Conservation (phyloP, 2,888 invertebrate species). For the Pristionchus entomophagus region DNA sequence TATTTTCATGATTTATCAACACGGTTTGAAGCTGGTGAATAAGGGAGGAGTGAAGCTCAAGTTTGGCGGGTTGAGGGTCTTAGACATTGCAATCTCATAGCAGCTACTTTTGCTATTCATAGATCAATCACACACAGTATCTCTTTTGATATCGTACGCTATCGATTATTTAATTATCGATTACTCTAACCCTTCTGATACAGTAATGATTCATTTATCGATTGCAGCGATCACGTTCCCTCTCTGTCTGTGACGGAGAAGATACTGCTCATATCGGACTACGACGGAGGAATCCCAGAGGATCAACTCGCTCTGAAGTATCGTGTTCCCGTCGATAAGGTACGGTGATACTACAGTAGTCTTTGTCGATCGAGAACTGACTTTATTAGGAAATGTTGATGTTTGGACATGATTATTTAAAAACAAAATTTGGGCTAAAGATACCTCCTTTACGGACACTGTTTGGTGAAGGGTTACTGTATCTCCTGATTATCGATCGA, state of each 20-base stretch:
- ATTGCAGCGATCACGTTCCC: conserved; percentile 29
- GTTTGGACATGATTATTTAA: too few relatives aligned
- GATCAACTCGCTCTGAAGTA: conserved; percentile 39
- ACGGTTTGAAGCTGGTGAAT: not conserved
- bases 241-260: conserved; percentile 41
- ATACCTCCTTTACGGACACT: not conserved
- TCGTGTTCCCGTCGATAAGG: not conserved
- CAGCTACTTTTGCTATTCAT: too few relatives aligned
- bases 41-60: not conserved
- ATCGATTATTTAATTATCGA: not conserved
- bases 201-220: not conserved
- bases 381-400: not conserved
- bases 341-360: too few relatives aligned
- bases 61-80: not conserved
- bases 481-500: not conserved
- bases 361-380: conserved; percentile 6
- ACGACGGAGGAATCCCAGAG: conserved; percentile 43
- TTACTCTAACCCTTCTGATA: not conserved
- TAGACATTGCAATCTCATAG: too few relatives aligned
- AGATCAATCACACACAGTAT: too few relatives aligned
- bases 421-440: too few relatives aligned
- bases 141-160: too few relatives aligned
- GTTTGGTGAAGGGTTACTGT: not conserved
- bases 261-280: conserved; percentile 49
- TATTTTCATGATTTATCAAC: too few relatives aligned